These are phyloP conservation scores for Hyaena hyaena DNA, from an alignment of 2,113 vertebrate genomes.

Conservation along the genomic window DNA sequence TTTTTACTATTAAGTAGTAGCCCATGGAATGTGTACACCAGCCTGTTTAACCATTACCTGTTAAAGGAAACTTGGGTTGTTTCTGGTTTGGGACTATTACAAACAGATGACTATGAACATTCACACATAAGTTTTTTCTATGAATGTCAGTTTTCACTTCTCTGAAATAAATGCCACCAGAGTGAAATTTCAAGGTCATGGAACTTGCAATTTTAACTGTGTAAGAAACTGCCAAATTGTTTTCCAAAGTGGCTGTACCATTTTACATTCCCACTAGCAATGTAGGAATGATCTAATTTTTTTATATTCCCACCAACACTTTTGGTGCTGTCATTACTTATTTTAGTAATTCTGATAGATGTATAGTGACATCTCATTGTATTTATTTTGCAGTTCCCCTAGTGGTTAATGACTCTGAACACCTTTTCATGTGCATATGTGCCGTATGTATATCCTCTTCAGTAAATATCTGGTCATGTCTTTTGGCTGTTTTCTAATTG, in stretches of 20 bases:
- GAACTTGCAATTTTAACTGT: background rate
- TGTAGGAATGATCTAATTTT: background rate
- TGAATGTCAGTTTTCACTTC: background rate
- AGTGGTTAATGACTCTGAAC: background rate
- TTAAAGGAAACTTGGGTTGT: background rate
- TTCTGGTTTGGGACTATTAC: background rate
- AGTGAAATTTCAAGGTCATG: background rate
- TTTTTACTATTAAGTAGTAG: background rate
- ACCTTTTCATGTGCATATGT: background rate
- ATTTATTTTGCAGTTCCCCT: background rate
- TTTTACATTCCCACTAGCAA: background rate
- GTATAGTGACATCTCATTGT: background rate
- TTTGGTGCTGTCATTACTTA: background rate
- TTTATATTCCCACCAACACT: background rate
- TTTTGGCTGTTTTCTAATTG: background rate
- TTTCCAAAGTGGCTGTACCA: background rate
- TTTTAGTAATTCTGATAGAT: background rate
- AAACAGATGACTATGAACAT: background rate
- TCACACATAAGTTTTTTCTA: background rate
- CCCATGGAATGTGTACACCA: background rate
- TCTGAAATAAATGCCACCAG: background rate
- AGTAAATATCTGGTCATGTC: background rate
- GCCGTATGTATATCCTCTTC: background rate
- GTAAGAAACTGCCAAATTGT: background rate
- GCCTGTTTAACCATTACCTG: background rate